These are phyloP conservation scores for Orthosia gothica DNA, from an alignment of 2,888 invertebrate genomes.

Conservation along the genomic window DNA sequence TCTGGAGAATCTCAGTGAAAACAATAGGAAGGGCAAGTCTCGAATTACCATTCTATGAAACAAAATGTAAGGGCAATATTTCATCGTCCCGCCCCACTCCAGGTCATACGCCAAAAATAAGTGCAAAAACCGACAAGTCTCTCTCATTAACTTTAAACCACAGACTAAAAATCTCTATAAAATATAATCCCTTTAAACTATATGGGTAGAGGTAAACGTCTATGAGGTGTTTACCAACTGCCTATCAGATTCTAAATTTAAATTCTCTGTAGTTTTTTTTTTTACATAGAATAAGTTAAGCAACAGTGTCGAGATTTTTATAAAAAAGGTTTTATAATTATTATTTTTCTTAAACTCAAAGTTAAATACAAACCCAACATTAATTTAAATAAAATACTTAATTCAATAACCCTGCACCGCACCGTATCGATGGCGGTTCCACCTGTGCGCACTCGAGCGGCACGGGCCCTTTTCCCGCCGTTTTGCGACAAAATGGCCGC, in stretches of 20 bases:
- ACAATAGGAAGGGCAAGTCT: too few species aligned
- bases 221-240: too few species aligned
- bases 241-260: too few species aligned
- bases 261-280: too few species aligned
- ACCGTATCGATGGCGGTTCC: conserved; percentile 78
- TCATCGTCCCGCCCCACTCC: too few species aligned
- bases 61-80: too few species aligned
- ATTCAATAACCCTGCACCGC: conserved; percentile 61
- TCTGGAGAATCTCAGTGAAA: not conserved
- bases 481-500: conserved; percentile 88
- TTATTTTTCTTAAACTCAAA: not conserved
- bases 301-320: too few species aligned
- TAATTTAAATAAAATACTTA: conserved; percentile 69
- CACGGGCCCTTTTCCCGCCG: conserved; percentile 82
- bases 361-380: conserved; percentile 14
- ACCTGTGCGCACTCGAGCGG: conserved; percentile 82
- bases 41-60: not conserved
- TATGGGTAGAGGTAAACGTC: too few species aligned
- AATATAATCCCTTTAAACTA: too few species aligned
- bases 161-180: too few species aligned
- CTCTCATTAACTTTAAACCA: not conserved
- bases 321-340: too few species aligned
- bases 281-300: too few species aligned
- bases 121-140: not conserved
- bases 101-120: not conserved